Conservation (phyloP, 2,888 invertebrate species). For the Calameuta pallipes region DNA sequence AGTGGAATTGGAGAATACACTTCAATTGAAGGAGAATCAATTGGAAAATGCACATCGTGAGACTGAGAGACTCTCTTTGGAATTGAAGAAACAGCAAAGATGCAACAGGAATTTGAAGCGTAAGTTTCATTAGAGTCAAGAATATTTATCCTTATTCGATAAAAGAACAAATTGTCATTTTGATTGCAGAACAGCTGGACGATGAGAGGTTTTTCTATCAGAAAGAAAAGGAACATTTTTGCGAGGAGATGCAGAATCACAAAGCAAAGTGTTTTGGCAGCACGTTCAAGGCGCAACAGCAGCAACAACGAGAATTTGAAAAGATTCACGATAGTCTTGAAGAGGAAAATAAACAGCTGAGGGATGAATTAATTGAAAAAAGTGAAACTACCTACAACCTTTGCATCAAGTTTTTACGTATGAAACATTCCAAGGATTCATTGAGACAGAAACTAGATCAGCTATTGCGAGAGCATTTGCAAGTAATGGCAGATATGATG, state of each 20-base stretch:
- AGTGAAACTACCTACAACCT: conserved; percentile 46
- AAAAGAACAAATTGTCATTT: neutral
- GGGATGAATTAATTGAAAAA: conserved; percentile 40
- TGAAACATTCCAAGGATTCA: conserved; percentile 49
- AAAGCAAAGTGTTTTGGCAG: conserved; percentile 45
- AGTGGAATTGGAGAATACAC: conserved; percentile 64
- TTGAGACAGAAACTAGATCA: conserved; percentile 45
- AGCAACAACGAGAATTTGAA: conserved; percentile 33
- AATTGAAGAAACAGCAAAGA: conserved; percentile 68
- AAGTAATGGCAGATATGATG: conserved; percentile 55
- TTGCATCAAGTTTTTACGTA: conserved; percentile 49
- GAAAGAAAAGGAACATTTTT: conserved; percentile 70
- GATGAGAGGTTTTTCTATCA: conserved; percentile 70
- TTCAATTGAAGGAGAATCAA: conserved; percentile 67
- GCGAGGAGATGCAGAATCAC: conserved; percentile 67
- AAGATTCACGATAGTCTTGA: conserved; percentile 33
- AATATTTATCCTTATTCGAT: neutral
- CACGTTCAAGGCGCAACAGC: conserved; percentile 33
- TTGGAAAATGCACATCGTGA: conserved; percentile 68
- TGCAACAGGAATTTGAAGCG: conserved; percentile 67
- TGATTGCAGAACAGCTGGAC: conserved; percentile 66
- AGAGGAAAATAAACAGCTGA: conserved; percentile 41
- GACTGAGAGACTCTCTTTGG: conserved; percentile 68
- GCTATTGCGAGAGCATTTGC: conserved; percentile 44
- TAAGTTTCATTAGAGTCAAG: conserved; percentile 27